phyloP scores from a whole-genome alignment of 2,888 invertebrate species.

The Cheilosia soror region DNA sequence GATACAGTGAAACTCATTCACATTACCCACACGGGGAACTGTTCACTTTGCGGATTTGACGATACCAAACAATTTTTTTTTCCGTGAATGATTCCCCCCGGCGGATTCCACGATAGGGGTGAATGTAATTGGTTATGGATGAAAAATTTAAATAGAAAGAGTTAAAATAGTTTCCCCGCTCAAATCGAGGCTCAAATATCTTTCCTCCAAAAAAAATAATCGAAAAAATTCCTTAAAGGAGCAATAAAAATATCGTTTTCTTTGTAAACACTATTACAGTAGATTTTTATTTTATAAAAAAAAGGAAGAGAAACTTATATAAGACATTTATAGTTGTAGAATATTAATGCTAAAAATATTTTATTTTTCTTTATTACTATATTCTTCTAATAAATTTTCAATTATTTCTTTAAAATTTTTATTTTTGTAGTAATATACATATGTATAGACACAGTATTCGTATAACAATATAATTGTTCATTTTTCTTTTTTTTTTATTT shows the following conservation, averaged over 20 bases:
- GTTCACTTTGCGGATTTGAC: no score
- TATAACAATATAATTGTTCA: conserved; percentile 50
- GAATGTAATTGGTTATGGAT: no score
- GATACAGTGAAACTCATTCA: no score
- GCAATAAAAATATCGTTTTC: background rate
- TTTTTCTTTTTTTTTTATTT: conserved; percentile 25
- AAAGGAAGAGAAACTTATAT: conserved; percentile 73
- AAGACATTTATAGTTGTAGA: conserved; percentile 67
- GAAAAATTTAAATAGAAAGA: no score
- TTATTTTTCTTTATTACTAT: conserved; percentile 18
- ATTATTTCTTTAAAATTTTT: conserved; percentile 34
- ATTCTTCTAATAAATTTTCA: conserved; percentile 42
- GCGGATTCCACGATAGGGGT: no score
- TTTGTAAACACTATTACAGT: conserved; percentile 71
- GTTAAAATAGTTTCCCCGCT: no score
- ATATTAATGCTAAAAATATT: conserved; percentile 67
- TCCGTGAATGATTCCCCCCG: no score
- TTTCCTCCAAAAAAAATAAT: background rate
- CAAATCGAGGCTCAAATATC: no score
- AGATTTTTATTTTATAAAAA: conserved; percentile 74
- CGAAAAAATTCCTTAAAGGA: background rate
- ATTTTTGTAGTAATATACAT: conserved; percentile 33
- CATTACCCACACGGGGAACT: no score
- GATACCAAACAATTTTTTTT: no score
- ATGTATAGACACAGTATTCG: conserved; percentile 32